Percentiles rank a stretch among this genome's conserved stretches.
Evolutionary conservation across 2,888 invertebrate genomes (phyloP).

Genomic region (Operophtera brumata): DNA sequence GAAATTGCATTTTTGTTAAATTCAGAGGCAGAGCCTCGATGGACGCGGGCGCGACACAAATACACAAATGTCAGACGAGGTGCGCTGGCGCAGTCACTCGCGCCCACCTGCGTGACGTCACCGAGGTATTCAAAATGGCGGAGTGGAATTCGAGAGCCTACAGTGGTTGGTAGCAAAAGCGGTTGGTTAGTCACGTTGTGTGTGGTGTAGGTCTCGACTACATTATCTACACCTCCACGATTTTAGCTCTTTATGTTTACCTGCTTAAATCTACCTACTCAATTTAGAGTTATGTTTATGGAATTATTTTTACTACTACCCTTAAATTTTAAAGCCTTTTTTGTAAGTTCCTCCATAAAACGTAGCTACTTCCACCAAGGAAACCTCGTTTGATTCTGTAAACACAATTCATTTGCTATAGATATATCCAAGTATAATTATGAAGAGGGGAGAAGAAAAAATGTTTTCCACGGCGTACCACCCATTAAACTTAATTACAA

Average conservation of each 20-base stretch:
- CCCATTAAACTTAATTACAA: conserved; percentile 36
- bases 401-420: conserved; percentile 11
- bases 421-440: conserved; percentile 11
- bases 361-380: neutral
- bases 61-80: conserved; percentile 65
- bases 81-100: conserved; percentile 70
- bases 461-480: conserved; percentile 29
- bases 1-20: conserved; percentile 69
- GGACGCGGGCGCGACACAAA: conserved; percentile 69
- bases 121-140: conserved; percentile 78
- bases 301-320: neutral
- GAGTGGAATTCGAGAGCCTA: conserved; percentile 77
- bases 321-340: neutral
- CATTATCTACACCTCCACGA: conserved; percentile 28
- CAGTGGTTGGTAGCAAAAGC: conserved; percentile 52
- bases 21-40: conserved; percentile 70
- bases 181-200: conserved; percentile 34
- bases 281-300: too few relatives aligned
- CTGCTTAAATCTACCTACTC: neutral
- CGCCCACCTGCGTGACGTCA: conserved; percentile 77
- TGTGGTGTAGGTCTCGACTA: conserved; percentile 31
- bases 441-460: conserved; percentile 26
- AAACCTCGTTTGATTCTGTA: conserved; percentile 6
- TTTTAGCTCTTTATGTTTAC: conserved; percentile 12
- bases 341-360: neutral